Evolutionary conservation across 2,113 vertebrate genomes (phyloP), one percentile per base, ranked within the genome.

Genomic region (Chinchilla lanigera): DNA sequence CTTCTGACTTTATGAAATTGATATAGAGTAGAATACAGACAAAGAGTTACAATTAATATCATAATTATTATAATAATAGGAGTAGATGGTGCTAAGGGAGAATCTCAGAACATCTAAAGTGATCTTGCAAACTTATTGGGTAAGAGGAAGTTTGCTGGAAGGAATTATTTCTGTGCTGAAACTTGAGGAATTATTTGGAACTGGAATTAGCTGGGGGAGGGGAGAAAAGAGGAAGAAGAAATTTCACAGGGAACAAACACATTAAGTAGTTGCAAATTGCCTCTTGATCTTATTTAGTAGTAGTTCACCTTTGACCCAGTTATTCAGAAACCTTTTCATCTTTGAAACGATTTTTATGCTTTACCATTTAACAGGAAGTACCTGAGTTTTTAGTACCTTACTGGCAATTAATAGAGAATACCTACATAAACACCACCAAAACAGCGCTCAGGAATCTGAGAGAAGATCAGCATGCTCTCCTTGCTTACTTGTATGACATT

Each of bases 361-460:
- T 97, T 98, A 85, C 88, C 65, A 38, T 95, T 98, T 95, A 61
- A 98, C 95, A 99, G 99, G 99, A 99, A 92, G 95, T 99, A 60
- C 19, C 98, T 91, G 98, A 91, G 81, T 98, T 98, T 97, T 98
- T 99, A 88, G 98, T 98, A 81, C 98, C 98, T 47, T 99, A 99
- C 94, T 99, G 99, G 99, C 98, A 99, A 94, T 95, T 98, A 41
- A 94, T 99, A 78, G 99, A 99, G 98, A 97, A 97, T 47, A 95
- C 98, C 4, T 99, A 99, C 50, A 95, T 98, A 84, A 98, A 84
- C 91, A 98, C 97, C 5, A 86, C 99, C 96, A 99, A 99, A 98
- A 98, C 92, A 24, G 98, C 99, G 67, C 99, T 99, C 98, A 98
- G 99, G 97, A 98, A 98, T 88, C 98, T 99, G 77, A 99, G 99